Evolutionary conservation across 2,797 vertebrate genomes (phyloP).

Genomic region (Leuciscus waleckii): DNA sequence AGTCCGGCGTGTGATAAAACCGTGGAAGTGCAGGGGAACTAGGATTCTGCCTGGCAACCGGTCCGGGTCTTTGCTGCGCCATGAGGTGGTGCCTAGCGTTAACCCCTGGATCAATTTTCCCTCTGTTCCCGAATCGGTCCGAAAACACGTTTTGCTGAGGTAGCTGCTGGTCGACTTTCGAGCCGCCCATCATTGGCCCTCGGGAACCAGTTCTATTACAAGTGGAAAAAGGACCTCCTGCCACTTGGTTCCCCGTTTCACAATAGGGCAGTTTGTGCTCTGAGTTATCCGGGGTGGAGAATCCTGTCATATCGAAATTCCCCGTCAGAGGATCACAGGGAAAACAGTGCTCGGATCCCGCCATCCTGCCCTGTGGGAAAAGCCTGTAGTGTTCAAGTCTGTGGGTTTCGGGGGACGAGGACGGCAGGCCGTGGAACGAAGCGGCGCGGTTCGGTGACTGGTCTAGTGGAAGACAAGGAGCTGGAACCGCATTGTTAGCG

Average conservation of each 20-base stretch:
- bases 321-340: conserved; percentile 78
- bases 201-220: conserved; percentile 76
- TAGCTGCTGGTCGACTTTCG: conserved; percentile 76
- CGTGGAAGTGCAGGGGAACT: conserved; percentile 79
- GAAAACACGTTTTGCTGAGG: conserved; percentile 78
- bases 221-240: conserved; percentile 75
- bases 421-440: conserved; percentile 93
- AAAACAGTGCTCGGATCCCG: conserved; percentile 93
- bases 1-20: conserved; percentile 72
- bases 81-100: conserved; percentile 78
- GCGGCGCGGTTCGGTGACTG: conserved; percentile 97
- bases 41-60: conserved; percentile 92
- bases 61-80: conserved; percentile 80
- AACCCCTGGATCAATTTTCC: conserved; percentile 82
- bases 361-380: conserved; percentile 87
- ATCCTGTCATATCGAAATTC: conserved; percentile 83
- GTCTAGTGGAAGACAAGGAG: conserved; percentile 94
- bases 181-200: conserved; percentile 76
- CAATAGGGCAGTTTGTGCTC: conserved; percentile 88
- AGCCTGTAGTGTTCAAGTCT: conserved; percentile 88
- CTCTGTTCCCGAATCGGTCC: conserved; percentile 80
- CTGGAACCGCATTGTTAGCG: conserved; percentile 90
- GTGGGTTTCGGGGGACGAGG: conserved; percentile 89
- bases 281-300: conserved; percentile 80
- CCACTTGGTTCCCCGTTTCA: conserved; percentile 76